Base-by-base conservation (phyloP, 2,888 invertebrate genomes). In the Dusona sp. region DNA sequence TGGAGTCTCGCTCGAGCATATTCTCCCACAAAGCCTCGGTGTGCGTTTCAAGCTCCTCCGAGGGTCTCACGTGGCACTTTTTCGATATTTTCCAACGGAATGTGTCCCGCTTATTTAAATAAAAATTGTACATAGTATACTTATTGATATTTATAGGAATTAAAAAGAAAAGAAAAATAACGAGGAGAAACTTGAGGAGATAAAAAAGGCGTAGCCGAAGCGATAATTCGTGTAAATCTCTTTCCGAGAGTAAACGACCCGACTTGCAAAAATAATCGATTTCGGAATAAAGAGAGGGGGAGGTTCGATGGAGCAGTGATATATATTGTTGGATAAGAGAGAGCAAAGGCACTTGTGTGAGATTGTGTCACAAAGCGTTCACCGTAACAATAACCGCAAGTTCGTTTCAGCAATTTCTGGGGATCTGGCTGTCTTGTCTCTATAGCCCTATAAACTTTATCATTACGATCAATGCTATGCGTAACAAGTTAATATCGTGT, bases 401-500 rank as follows among this genome's bases (percentile, higher is more conserved):
- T 57, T 29, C 45, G 36, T 67, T 78, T 68, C 33, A 19, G 13
- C 11, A 70, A 54, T 68, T 79, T 57, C 48, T 42, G 42, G 54
- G 42, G 68, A 25, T 45, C 77, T 33, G 38, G 25, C 75, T 79
- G 68, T 67, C 78, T 67, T 67, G 79, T 79, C 79, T 79, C 38
- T 54, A 54, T 78, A 79, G 68, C 68, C 57, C 79, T 70, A 79
- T 79, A 33, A 92, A 92, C 91, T 93, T 92, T 92, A 92, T 91
- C 90, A 92, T 92, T 92, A 94, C 89, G 90, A 92, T 88, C 82
- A 87, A 92, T 57, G 92, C 90, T 93, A 93, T 92, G 92, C 92
- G 93, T 93, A 87, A 92, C 74, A 81, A 92, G 92, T 93, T 93
- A 93, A 91, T 92, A 94, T 92, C 93, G 93, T 93, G 93, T 94